Evolutionary conservation across 2,888 invertebrate species (phyloP).

Genomic region (Odontocolon sp.): DNA sequence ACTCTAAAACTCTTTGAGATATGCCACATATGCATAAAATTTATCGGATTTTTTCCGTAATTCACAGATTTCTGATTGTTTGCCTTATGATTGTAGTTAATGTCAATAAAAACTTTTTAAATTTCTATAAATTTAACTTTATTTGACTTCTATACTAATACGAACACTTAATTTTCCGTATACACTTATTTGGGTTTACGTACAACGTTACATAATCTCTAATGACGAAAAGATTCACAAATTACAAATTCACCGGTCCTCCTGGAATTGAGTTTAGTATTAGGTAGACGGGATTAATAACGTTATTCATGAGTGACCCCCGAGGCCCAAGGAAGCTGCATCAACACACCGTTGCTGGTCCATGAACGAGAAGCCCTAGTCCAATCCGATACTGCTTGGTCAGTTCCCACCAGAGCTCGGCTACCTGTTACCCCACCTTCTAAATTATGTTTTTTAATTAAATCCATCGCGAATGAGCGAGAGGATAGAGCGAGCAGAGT

Average conservation of each 20-base stretch:
- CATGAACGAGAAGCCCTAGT: conserved; percentile 21
- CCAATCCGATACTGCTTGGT: conserved; percentile 54
- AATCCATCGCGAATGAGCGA: conserved; percentile 80
- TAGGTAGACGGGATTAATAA: conserved; percentile 77
- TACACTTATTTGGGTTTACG: too few species aligned
- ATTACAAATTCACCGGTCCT: conserved; percentile 46
- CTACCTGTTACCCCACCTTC: conserved; percentile 79
- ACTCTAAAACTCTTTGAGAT: too few species aligned
- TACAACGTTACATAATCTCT: conserved; percentile 24
- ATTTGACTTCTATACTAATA: too few species aligned
- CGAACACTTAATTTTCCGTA: too few species aligned
- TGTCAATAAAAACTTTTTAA: too few species aligned
- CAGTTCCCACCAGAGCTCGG: conserved; percentile 77
- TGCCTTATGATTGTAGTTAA: too few species aligned
- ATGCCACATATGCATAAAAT: too few species aligned
- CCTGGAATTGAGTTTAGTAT: conserved; percentile 54
- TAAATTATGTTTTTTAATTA: conserved; percentile 81
- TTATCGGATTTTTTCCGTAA: too few species aligned
- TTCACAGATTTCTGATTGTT: too few species aligned
- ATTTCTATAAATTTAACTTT: too few species aligned
- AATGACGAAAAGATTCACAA: conserved; percentile 6
- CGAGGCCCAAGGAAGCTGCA: conserved; percentile 58
- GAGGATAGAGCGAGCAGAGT: conserved; percentile 59
- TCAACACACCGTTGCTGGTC: conserved; percentile 8
- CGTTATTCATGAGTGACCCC: conserved; percentile 80